These are phyloP conservation scores for Drosophila oshimai DNA, from an alignment of 1,140 invertebrate species.

Conservation along the genomic window DNA sequence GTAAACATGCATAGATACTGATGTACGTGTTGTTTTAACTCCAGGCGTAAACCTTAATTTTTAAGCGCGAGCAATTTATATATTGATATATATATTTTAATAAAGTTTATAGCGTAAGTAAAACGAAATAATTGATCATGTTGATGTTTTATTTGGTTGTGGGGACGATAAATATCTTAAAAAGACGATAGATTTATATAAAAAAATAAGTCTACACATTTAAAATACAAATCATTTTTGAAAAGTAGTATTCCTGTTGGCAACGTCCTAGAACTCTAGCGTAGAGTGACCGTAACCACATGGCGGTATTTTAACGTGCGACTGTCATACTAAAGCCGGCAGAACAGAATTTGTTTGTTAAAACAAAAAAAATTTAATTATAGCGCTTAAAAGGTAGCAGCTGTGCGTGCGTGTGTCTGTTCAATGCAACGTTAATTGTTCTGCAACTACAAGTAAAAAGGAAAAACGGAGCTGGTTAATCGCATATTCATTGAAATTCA, in stretches of 20 bases:
- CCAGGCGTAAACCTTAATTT: constrained; percentile 67
- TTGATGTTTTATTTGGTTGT: neutral
- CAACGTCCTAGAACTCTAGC: neutral
- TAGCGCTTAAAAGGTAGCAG: constrained; percentile 23
- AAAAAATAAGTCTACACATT: no score
- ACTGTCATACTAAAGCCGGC: constrained; percentile 20
- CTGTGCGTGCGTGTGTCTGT: neutral
- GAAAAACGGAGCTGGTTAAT: neutral
- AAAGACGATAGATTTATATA: no score
- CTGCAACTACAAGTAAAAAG: neutral
- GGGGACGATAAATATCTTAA: no score
- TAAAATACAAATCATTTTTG: no score
- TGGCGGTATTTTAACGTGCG: neutral
- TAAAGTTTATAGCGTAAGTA: constrained; percentile 74
- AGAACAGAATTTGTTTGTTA: neutral
- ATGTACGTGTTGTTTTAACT: constrained; percentile 71
- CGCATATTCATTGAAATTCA: neutral
- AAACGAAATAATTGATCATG: neutral
- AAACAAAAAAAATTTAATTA: constrained; percentile 23
- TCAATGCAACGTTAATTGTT: neutral
- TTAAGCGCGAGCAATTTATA: constrained; percentile 76
- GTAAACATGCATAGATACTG: constrained; percentile 50
- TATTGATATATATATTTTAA: constrained; percentile 72
- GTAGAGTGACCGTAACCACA: neutral
- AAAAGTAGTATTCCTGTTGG: neutral